These are phyloP conservation scores for Micronycteris hirsuta DNA, from an alignment of 2,113 vertebrate species.

Conservation along the genomic window DNA sequence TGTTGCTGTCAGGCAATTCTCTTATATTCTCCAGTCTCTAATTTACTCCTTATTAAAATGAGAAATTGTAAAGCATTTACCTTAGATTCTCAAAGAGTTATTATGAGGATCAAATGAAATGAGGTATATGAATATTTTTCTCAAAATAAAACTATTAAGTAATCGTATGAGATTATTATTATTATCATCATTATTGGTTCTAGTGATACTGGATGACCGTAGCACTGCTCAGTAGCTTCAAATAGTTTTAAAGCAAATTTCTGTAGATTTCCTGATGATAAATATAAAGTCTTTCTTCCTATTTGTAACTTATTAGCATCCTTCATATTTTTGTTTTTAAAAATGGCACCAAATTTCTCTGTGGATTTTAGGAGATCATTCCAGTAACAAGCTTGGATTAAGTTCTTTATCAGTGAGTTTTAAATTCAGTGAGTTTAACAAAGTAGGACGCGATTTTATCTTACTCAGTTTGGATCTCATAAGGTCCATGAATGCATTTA, in stretches of 20 bases:
- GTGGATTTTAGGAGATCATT: conserved; percentile 31
- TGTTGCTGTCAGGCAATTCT: background rate
- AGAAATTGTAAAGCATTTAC: background rate
- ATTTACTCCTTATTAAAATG: conserved; percentile 5
- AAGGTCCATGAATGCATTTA: conserved; percentile 27
- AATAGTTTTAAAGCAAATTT: background rate
- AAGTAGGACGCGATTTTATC: background rate
- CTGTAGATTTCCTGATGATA: background rate
- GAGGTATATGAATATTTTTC: background rate
- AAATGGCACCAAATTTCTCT: background rate
- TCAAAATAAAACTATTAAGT: background rate
- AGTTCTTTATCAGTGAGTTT: conserved; percentile 15
- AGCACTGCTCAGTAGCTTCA: background rate
- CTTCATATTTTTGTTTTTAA: conserved; percentile 10
- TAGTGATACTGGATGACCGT: background rate
- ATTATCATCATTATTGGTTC: background rate
- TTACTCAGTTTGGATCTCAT: background rate
- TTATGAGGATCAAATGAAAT: conserved; percentile 17
- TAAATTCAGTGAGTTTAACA: conserved; percentile 42
- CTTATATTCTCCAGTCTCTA: background rate
- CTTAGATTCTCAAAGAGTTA: background rate
- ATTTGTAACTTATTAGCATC: background rate
- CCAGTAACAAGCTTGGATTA: conserved; percentile 3
- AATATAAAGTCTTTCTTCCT: background rate
- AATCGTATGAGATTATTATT: background rate